Evolutionary conservation across 1,140 invertebrate genomes (phyloP).

Genomic region (Tribolium castaneum): DNA sequence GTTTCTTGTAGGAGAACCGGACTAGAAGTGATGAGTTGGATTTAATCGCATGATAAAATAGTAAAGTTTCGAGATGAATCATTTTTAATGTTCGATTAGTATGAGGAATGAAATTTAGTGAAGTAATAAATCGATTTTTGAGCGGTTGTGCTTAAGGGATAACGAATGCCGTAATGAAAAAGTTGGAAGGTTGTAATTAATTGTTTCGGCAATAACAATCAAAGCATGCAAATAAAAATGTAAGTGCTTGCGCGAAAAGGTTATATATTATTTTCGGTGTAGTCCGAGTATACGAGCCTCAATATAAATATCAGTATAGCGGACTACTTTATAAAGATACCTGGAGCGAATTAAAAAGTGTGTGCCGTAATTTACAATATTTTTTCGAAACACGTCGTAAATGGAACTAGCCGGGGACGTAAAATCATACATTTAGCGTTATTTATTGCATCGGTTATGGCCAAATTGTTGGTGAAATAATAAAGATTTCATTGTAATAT

Average conservation of each 20-base stretch:
- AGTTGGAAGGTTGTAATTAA: conserved; percentile 32
- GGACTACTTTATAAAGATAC: conserved; percentile 43
- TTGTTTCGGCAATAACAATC: conserved; percentile 35
- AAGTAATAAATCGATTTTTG: conserved; percentile 30
- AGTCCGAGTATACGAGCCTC: conserved; percentile 38
- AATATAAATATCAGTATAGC: conserved; percentile 43
- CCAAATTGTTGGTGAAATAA: conserved; percentile 25
- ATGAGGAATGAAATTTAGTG: conserved; percentile 32
- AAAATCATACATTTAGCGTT: conserved; percentile 52
- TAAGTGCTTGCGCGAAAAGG: conserved; percentile 11
- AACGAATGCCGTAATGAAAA: conserved; percentile 25
- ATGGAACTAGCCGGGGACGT: conserved; percentile 40
- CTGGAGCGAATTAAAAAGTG: conserved; percentile 39
- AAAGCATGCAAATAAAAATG: conserved; percentile 27
- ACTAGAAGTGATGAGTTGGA: background rate
- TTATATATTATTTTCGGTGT: conserved; percentile 35
- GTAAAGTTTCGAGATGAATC: background rate
- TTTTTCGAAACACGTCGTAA: conserved; percentile 37
- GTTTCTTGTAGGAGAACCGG: background rate
- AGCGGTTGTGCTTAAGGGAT: conserved; percentile 24
- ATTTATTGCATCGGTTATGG: conserved; percentile 44
- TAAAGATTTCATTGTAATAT: conserved; percentile 27
- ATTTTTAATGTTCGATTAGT: conserved; percentile 24
- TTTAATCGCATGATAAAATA: background rate
- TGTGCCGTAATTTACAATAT: conserved; percentile 24